A percentile compares a stretch with the other conserved stretches of the same genome.
These are phyloP conservation scores for Sebastes diaconus DNA, from an alignment of 2,797 vertebrate species.

Conservation along the genomic window DNA sequence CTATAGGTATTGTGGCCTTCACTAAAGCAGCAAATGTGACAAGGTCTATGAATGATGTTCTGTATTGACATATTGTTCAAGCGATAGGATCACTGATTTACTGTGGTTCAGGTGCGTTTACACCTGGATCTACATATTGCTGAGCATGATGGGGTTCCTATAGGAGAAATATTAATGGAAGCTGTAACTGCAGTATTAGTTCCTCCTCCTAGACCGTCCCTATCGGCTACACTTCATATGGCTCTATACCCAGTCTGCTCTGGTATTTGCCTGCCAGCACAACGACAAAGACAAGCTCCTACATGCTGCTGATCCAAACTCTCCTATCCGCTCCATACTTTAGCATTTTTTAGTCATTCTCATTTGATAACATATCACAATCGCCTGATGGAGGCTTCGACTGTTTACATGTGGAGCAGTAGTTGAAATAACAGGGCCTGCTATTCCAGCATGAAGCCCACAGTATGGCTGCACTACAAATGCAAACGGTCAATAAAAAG, in stretches of 20 bases:
- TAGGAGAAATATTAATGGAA: constrained; percentile 2
- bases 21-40: neutral
- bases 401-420: neutral
- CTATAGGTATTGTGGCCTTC: neutral
- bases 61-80: neutral
- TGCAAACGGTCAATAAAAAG: neutral
- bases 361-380: neutral
- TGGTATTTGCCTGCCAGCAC: constrained; percentile 82
- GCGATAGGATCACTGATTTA: neutral
- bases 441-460: neutral
- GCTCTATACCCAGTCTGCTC: constrained; percentile 40
- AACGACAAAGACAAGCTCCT: constrained; percentile 80
- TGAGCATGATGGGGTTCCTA: neutral
- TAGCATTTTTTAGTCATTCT: neutral
- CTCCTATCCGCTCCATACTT: neutral
- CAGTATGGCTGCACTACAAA: neutral
- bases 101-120: neutral
- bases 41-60: neutral
- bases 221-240: constrained; percentile 17
- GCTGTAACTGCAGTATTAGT: neutral
- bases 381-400: neutral
- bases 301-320: constrained; percentile 75
- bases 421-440: neutral
- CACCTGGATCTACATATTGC: neutral
- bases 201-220: neutral